Conservation (phyloP, 2,113 vertebrate genomes). For the Dicentrarchus labrax region DNA sequence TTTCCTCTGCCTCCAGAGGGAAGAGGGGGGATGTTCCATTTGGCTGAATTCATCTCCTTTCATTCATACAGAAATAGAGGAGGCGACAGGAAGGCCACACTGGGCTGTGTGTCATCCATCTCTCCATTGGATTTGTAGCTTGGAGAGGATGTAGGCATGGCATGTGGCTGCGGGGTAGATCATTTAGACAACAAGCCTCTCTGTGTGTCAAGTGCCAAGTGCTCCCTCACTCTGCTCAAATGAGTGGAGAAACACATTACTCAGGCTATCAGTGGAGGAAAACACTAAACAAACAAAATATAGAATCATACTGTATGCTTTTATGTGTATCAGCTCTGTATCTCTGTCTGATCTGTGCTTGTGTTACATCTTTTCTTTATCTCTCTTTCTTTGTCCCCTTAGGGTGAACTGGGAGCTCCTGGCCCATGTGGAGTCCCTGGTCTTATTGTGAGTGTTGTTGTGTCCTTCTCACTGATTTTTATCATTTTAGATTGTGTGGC, state of each 20-base stretch:
- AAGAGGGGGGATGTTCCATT: conserved; percentile 52
- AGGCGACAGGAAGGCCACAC: conserved; percentile 62
- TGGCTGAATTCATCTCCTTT: conserved; percentile 63
- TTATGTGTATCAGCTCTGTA: not conserved
- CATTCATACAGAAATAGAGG: conserved; percentile 45
- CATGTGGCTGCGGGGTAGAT: conserved; percentile 59
- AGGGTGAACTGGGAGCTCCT: conserved; percentile 94
- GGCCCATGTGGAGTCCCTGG: conserved; percentile 94
- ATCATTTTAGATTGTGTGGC: not conserved
- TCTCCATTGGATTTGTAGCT: conserved; percentile 39
- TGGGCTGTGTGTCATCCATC: conserved; percentile 54
- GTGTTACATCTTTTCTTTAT: conserved; percentile 25
- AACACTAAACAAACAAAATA: conserved; percentile 38
- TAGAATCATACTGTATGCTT: not conserved
- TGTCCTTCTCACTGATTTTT: conserved; percentile 32
- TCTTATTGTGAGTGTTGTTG: conserved; percentile 91
- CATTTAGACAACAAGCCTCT: conserved; percentile 77
- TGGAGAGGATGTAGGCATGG: conserved; percentile 74
- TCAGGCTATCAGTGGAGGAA: conserved; percentile 2
- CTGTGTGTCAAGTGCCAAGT: conserved; percentile 60
- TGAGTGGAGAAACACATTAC: conserved; percentile 29
- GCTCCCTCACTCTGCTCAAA: conserved; percentile 34
- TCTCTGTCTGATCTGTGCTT: not conserved
- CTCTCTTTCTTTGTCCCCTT: conserved; percentile 45
- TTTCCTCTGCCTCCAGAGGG: conserved; percentile 56